Base-by-base conservation (phyloP, 2,797 vertebrate species). In the Propithecus perrieri region DNA sequence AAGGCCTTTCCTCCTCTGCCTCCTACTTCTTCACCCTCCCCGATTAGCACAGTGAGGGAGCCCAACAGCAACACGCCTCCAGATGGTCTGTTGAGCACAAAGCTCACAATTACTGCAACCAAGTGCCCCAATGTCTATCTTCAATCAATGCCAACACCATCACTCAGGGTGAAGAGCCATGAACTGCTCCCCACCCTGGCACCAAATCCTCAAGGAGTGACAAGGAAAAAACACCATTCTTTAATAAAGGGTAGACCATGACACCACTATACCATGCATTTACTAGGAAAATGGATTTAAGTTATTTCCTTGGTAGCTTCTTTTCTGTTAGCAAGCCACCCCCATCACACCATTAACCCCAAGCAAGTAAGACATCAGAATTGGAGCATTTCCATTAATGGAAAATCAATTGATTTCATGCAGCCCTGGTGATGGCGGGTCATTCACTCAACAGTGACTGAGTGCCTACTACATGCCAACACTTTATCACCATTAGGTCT, bases 361-460 rank as follows among this genome's bases (percentile, higher is more conserved):
- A 85, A 91, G 48, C 43, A 97, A 97, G 63, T 75, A 79, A 91
- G 41, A 80, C 69, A 81, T 65, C 30, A 35, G n/a, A 88, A 80
- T 0, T 53, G 28, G n/a, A 85, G 20, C 30, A 24, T 75, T 92
- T 91, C 69, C 48, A 63, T 33, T 69, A 93, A 55, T 17, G 28
- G 65, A 53, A 72, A 18, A 63, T 61, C 46, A 43, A 43, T 59
- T 86, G 57, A 89, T 41, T 83, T 41, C 26, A 35, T 35, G 0
- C 43, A 3, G 43, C 8, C 57, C 61, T 41, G 6, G 84, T 57
- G 7, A 67, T 4, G 5, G 28, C 43, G 12, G 35, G 43, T 26
- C 63, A 38, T n/a, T 86, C 71, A 33, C 71, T 78, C 71, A 84
- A 48, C 65, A 93, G 76, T 33, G 53, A 76, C 48, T 83, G 78